Evolutionary conservation across 2,797 vertebrate genomes (phyloP).

Genomic region (Scolopax rusticola): DNA sequence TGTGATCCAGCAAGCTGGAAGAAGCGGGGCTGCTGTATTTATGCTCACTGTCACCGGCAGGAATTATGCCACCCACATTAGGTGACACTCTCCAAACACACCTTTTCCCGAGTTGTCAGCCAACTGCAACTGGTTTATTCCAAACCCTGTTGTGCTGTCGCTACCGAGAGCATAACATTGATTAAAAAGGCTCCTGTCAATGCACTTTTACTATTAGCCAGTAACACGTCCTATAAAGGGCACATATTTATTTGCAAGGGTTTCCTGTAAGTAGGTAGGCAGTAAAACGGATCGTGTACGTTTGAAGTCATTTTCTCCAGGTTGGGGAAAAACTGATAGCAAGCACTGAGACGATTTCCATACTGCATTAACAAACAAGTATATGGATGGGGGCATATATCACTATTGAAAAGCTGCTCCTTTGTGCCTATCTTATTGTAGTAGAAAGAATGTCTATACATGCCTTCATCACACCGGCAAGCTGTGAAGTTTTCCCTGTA

Average conservation of each 20-base stretch:
- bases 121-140: background rate
- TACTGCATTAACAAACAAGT: background rate
- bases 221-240: background rate
- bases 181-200: background rate
- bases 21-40: background rate
- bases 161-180: background rate
- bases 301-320: background rate
- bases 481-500: background rate
- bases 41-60: background rate
- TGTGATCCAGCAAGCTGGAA: background rate
- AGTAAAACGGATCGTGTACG: background rate
- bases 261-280: background rate
- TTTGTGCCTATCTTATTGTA: background rate
- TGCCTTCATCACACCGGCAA: background rate
- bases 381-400: background rate
- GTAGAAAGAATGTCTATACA: background rate
- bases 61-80: background rate
- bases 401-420: background rate
- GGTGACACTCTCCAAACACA: background rate
- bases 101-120: background rate
- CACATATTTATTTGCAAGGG: background rate
- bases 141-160: fast-evolving
- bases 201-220: background rate
- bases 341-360: background rate
- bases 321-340: background rate